Base-by-base conservation (phyloP, 1,140 invertebrate genomes). In the Drosophila nannoptera region DNA sequence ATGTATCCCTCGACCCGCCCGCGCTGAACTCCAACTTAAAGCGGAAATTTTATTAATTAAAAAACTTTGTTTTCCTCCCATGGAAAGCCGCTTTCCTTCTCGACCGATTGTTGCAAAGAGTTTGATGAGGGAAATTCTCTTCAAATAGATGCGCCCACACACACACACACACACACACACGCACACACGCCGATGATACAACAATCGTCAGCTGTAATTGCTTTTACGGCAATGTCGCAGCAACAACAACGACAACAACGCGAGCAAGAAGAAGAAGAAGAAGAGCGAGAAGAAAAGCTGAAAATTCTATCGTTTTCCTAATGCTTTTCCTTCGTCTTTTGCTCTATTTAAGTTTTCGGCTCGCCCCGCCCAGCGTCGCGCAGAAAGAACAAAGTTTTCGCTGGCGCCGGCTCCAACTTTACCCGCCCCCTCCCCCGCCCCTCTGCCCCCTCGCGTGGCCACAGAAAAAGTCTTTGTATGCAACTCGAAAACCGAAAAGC, bases 141-240 rank as follows among this genome's bases (percentile, higher is more conserved):
- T 31, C 9, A 12, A 11, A 29, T 33, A 12, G 38, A 11, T 35
- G 48, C 14, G 35, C 31, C 4, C 58, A 31, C 56, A 8, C 48
- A n/a, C 36, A 3, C 43, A 54, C 52, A 22, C 33, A 22, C 63
- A 12, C 50, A 6, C 46, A 11, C 29, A 8, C 43, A 29, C 11
- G 4, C 5, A 43, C 12, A n/a, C 8, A 5, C 31, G 36, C 31
- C 35, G n/a, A 40, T n/a, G 38, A 5, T 29, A 36, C 66, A 45
- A 64, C 53, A 59, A 55, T 59, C 40, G 42, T 66, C 62, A 54
- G 62, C 9, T 70, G 54, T 70, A 70, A 70, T 70, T 70, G 68
- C 54, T 70, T 70, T 70, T 70, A 70, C 66, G 68, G 54, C 68
- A 70, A 70, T 70, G 68, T 66, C 68, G 66, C 62, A 70, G 59